These are phyloP conservation scores for Ophiodon elongatus DNA, from an alignment of 2,113 vertebrate genomes.

Conservation along the genomic window DNA sequence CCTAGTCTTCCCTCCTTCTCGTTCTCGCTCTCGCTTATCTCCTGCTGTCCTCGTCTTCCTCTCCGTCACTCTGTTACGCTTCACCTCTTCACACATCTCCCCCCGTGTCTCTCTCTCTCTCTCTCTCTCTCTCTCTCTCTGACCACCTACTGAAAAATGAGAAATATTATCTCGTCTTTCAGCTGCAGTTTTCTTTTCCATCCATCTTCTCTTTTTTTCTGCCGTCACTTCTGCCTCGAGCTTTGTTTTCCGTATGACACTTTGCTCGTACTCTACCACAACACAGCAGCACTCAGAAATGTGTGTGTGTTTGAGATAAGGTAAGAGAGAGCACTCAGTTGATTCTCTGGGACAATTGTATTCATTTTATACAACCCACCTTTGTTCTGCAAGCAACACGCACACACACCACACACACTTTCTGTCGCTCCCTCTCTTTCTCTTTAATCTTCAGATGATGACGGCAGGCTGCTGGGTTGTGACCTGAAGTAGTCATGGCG, in stretches of 20 bases:
- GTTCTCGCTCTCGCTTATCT: slow-evolving; percentile 61
- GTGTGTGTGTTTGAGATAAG: slow-evolving; percentile 11
- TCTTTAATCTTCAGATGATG: slow-evolving; percentile 67
- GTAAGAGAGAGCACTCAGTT: slow-evolving; percentile 28
- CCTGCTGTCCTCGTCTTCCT: slow-evolving; percentile 58
- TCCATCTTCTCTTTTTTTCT: slow-evolving; percentile 56
- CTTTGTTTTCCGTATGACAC: slow-evolving; percentile 45
- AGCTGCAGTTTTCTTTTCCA: slow-evolving; percentile 64
- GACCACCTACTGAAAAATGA: slow-evolving; percentile 66
- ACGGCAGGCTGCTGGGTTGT: slow-evolving; percentile 31
- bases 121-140: slow-evolving; percentile 6
- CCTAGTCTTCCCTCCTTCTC: slow-evolving; percentile 37
- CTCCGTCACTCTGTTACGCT: slow-evolving; percentile 65
- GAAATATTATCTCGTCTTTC: slow-evolving; percentile 69
- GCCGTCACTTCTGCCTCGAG: slow-evolving; percentile 26
- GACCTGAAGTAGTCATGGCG: slow-evolving; percentile 55
- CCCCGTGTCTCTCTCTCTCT: slow-evolving; percentile 8
- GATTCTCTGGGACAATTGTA: slow-evolving; percentile 37
- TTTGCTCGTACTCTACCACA: slow-evolving; percentile 19
- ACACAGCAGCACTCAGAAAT: slow-evolving; percentile 8
- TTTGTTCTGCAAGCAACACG: slow-evolving; percentile 44
- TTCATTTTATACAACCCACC: slow-evolving; percentile 43
- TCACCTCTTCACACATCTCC: slow-evolving; percentile 59
- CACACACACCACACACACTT: slow-evolving; percentile 11
- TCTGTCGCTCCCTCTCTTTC: slow-evolving; percentile 8